A percentile compares a stretch with the other conserved stretches of the same genome.
phyloP scores from a whole-genome alignment of 2,113 vertebrate genomes.

The Limnothrissa miodon region DNA sequence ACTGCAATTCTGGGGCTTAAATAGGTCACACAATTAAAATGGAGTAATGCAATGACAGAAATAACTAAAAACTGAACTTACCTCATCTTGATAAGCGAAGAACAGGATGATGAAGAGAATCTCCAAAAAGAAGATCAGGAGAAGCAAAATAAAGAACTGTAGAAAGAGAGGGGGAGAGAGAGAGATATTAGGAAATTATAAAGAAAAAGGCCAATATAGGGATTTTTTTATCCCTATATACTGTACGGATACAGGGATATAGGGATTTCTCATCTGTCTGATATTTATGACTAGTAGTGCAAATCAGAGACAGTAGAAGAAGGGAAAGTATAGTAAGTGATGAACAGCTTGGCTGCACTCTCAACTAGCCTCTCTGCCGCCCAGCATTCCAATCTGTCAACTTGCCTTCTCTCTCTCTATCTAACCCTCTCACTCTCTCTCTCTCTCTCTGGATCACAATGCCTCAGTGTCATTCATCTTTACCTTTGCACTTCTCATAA shows the following conservation, averaged over 20 bases:
- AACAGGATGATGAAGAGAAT: slow-evolving; percentile 88
- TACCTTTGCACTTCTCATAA: neutral
- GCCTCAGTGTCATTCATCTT: neutral
- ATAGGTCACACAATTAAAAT: neutral
- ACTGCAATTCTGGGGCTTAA: neutral
- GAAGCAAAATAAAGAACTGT: slow-evolving; percentile 94
- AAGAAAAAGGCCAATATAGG: neutral
- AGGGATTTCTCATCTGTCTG: slow-evolving; percentile 18
- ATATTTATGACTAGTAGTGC: slow-evolving; percentile 34
- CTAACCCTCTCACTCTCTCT: neutral
- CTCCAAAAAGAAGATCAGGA: slow-evolving; percentile 93
- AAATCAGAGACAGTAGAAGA: neutral
- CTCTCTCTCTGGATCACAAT: neutral
- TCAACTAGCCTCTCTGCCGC: neutral
- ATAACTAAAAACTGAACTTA: slow-evolving; percentile 56
- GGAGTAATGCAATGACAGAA: neutral
- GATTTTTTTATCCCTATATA: too few species aligned
- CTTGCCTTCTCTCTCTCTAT: neutral
- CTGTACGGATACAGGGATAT: too few species aligned
- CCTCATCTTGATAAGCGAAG: slow-evolving; percentile 93
- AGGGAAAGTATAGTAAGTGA: neutral
- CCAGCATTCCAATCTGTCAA: neutral
- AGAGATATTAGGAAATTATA: neutral
- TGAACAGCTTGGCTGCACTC: neutral
- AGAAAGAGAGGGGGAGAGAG: slow-evolving; percentile 54